A percentile compares a stretch with the other conserved stretches of the same genome.
phyloP scores from a whole-genome alignment of 64 coral and sea anemone species.

The Montipora foliosa region DNA sequence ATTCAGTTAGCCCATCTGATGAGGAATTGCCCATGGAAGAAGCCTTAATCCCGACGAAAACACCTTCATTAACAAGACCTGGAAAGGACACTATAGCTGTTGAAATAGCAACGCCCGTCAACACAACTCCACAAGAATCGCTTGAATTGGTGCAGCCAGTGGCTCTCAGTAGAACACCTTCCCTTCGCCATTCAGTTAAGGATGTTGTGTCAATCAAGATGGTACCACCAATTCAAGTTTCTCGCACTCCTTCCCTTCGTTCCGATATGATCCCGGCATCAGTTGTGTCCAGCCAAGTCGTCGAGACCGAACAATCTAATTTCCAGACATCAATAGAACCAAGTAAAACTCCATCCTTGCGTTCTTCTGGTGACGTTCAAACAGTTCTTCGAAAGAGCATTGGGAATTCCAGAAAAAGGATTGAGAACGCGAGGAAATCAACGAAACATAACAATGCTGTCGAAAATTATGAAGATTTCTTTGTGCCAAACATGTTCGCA shows the following conservation, averaged over 20 bases:
- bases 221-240: slow-evolving; percentile 16
- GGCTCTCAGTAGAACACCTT: slow-evolving; percentile 37
- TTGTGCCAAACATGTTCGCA: slow-evolving; percentile 27
- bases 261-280: background rate
- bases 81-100: slow-evolving; percentile 2
- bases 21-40: background rate
- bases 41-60: slow-evolving; percentile 13
- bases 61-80: slow-evolving; percentile 39
- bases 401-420: background rate
- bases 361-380: background rate
- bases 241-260: slow-evolving; percentile 57
- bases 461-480: slow-evolving; percentile 42
- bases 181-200: slow-evolving; percentile 12
- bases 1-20: background rate
- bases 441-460: slow-evolving; percentile 24
- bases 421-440: slow-evolving; percentile 46
- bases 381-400: background rate
- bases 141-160: slow-evolving; percentile 27
- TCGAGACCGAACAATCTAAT: background rate
- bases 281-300: background rate
- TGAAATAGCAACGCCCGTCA: background rate
- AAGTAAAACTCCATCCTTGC: slow-evolving; percentile 58
- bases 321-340: slow-evolving; percentile 23
- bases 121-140: background rate
- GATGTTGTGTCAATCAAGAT: slow-evolving; percentile 13